phyloP scores from a whole-genome alignment of 2,113 vertebrate genomes.

The Silurus asotus region DNA sequence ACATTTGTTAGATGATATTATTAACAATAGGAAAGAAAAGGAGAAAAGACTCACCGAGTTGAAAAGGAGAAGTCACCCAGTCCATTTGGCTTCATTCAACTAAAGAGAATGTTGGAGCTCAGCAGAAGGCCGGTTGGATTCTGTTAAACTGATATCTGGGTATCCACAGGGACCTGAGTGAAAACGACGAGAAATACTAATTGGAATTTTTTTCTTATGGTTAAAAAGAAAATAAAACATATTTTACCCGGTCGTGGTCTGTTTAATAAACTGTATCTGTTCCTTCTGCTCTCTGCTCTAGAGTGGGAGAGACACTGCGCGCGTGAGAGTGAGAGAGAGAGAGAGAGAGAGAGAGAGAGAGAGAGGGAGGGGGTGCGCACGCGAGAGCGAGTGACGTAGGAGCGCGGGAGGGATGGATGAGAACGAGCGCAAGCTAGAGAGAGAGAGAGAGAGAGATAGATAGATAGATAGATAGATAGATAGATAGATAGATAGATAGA shows the following conservation, averaged over 20 bases:
- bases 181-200: background rate
- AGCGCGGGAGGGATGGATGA: conserved; percentile 20
- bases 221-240: too few relatives aligned
- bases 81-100: background rate
- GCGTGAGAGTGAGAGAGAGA: background rate
- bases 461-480: conserved; percentile 18
- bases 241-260: background rate
- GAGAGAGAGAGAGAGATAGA: background rate
- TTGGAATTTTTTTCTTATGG: too few relatives aligned
- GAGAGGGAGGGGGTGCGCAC: background rate
- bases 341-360: background rate
- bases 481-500: conserved; percentile 10
- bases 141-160: too few relatives aligned
- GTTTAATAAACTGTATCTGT: background rate
- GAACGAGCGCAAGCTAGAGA: conserved; percentile 34
- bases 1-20: background rate
- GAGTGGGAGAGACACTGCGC: background rate
- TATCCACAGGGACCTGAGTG: conserved; percentile 5
- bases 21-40: background rate
- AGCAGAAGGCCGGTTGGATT: background rate
- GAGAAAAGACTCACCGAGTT: conserved; percentile 29
- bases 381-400: background rate
- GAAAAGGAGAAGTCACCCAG: conserved; percentile 7
- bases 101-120: background rate
- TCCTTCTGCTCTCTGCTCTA: background rate